Base-by-base conservation (phyloP, 1,140 invertebrate genomes). In the Drosophila albomicans region DNA sequence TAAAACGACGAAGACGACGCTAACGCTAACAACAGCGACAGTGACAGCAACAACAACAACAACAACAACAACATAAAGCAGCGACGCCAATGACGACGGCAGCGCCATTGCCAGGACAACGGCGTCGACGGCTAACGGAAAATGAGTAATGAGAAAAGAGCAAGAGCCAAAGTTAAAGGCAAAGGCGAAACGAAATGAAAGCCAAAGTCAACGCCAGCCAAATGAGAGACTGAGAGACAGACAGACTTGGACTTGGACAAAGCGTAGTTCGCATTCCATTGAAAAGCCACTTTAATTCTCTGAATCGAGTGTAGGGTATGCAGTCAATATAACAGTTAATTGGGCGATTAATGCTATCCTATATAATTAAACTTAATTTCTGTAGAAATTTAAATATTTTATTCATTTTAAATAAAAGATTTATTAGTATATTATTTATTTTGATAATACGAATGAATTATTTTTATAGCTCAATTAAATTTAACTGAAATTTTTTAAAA, bases 51-150 rank as follows among this genome's bases (percentile, higher is more conserved):
- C 32, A 32, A 32, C 15, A n/a, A n/a, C 5, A 32, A 32, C 5
- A 25, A n/a, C 11, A 32, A 35, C 51, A 28, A 59, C 11, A 7
- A 35, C 20, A 20, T 25, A 57, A 25, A 58, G 51, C 45, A 52
- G 20, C 28, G 51, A 57, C 52, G 61, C 10, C 32, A 25, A 25
- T 30, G n/a, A 3, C 32, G 10, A 38, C 38, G 28, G 3, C 28
- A 43, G 28, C 67, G 20, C 65, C 52, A 70, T 75, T 75, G 66
- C 58, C 72, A 75, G 72, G 72, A 75, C 66, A 75, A 75, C 72
- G 72, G 25, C 51, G 32, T 46, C 51, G 49, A 38, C 16, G 62
- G 43, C 51, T 30, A 28, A 35, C 32, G 58, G 6, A 38, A 63
- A 68, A 75, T 64, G 64, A 63, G 45, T 61, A 62, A 62, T 57